phyloP scores from a whole-genome alignment of 2,888 invertebrate species.

The Epinotia demarniana region DNA sequence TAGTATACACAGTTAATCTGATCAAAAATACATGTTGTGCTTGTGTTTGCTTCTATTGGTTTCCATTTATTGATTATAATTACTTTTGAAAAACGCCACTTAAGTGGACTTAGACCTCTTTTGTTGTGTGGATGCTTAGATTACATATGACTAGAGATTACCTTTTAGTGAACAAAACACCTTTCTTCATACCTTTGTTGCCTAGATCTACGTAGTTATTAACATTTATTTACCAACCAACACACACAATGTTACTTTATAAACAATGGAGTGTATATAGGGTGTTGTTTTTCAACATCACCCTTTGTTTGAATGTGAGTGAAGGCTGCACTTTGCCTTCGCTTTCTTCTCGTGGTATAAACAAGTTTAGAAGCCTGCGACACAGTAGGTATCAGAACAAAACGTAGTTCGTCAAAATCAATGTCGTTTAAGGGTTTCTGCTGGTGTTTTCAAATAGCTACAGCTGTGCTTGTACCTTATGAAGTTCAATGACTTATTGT shows the following conservation, averaged over 20 bases:
- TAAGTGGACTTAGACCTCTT: slow-evolving; percentile 22
- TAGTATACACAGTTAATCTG: too few species aligned
- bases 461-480: not conserved
- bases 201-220: slow-evolving; percentile 34
- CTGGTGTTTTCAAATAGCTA: not conserved
- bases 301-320: slow-evolving; percentile 59
- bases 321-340: slow-evolving; percentile 48
- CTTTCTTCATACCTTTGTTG: slow-evolving; percentile 33
- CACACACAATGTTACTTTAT: slow-evolving; percentile 68
- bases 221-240: slow-evolving; percentile 46
- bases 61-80: not conserved
- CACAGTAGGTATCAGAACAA: not conserved
- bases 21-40: too few species aligned
- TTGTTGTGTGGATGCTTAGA: slow-evolving; percentile 27
- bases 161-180: slow-evolving; percentile 23
- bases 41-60: too few species aligned
- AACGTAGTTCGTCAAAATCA: not conserved
- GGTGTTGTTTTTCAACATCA: slow-evolving; percentile 75
- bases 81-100: slow-evolving; percentile 10
- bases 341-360: slow-evolving; percentile 44
- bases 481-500: not conserved
- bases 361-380: slow-evolving; percentile 10
- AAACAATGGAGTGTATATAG: slow-evolving; percentile 73
- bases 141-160: slow-evolving; percentile 33
- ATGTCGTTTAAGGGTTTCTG: not conserved